Base-by-base conservation (phyloP, 2,797 vertebrate genomes). In the Triplophysa yarkandensis region DNA sequence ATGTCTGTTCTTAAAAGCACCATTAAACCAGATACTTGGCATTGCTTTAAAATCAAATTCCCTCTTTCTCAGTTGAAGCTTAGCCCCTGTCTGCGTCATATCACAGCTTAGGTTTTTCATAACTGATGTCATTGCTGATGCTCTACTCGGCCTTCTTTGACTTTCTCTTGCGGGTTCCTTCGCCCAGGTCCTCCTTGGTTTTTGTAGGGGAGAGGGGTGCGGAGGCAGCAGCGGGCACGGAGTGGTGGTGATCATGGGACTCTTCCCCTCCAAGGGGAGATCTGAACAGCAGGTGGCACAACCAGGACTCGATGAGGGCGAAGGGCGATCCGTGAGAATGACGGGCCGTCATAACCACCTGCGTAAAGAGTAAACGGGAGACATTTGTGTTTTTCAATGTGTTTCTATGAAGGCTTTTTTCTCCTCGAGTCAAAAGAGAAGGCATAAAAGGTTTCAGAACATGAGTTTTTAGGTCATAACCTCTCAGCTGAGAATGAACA, bases 301-400 rank as follows among this genome's bases (percentile, higher is more conserved):
- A 0, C 86, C 92, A 94, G 68, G 88, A 92, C 84, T 99, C 97
- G 16, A 98, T 71, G 0, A 94, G 92, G 72, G 94, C 84, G 46
- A 99, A 96, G 1, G 96, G 98, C 2, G 96, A 98, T 64, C 93
- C 90, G 0, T 99, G 98, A 30, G 96, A 98, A 86, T 98, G 98
- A 2, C 94, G 93, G n/a, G 95, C 95, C 0, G 95, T 98, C 94
- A 98, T 93, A 86, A 94, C 87, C 84, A 96, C 95, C 98, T 99
- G 84, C 2, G 28, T 23, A 19, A 61, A 14, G 41, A n/a, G 8
- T 25, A 68, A 71, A 79, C n/a, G 1, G 0, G 8, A 27, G 36
- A 6, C 13, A 5, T 30, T n/a, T n/a, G n/a, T n/a, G 13, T 27
- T 46, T 17, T 32, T 17, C n/a, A 13, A 3, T n/a, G 14, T 54